Percentiles rank a stretch among this genome's conserved stretches.
Evolutionary conservation across 2,797 vertebrate species (phyloP).

Genomic region (Etheostoma nigrum): DNA sequence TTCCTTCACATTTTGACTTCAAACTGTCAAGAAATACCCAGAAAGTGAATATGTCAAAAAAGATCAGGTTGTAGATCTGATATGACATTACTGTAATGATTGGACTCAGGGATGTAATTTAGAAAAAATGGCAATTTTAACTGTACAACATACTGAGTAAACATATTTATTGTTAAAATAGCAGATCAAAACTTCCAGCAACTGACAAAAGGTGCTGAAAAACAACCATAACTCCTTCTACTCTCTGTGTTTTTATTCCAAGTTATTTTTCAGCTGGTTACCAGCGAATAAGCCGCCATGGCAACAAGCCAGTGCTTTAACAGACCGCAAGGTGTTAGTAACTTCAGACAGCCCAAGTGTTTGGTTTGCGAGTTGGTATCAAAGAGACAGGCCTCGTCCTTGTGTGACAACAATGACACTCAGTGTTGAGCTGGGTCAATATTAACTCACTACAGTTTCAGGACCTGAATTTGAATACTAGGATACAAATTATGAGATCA

Average conservation of each 20-base stretch:
- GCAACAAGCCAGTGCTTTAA: constrained; percentile 44
- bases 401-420: constrained; percentile 66
- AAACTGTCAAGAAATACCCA: constrained; percentile 25
- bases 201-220: background rate
- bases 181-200: background rate
- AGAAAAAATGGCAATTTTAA: background rate
- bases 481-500: constrained; percentile 47
- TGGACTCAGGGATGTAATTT: background rate
- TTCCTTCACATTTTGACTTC: constrained; percentile 29
- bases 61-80: background rate
- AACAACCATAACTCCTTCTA: background rate
- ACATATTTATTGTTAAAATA: background rate
- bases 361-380: constrained; percentile 74
- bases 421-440: constrained; percentile 76
- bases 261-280: constrained; percentile 37
- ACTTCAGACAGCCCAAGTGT: constrained; percentile 64
- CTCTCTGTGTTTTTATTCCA: background rate
- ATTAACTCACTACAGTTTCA: constrained; percentile 79
- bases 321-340: constrained; percentile 49
- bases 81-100: background rate
- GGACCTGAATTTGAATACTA: constrained; percentile 62
- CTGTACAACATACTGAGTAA: background rate
- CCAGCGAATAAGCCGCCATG: constrained; percentile 37
- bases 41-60: constrained; percentile 4
- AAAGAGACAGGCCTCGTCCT: constrained; percentile 63